phyloP scores from a whole-genome alignment of 2,113 vertebrate genomes.

The Trichomycterus rosablanca region DNA sequence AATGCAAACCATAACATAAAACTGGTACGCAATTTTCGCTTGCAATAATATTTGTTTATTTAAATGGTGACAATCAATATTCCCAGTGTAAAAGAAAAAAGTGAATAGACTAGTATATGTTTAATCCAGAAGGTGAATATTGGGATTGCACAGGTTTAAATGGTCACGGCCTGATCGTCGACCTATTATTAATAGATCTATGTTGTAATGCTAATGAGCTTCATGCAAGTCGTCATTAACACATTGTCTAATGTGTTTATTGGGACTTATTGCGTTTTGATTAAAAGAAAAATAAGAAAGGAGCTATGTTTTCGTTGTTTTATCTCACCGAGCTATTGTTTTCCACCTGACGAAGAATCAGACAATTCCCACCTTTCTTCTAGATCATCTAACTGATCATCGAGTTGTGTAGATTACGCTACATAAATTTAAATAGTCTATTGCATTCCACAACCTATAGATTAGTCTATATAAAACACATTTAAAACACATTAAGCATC shows the following conservation, averaged over 20 bases:
- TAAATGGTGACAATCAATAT: too few species aligned
- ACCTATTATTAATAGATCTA: constrained; percentile 17
- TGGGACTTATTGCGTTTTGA: constrained; percentile 40
- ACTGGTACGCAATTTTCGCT: too few species aligned
- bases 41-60: too few species aligned
- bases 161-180: background rate
- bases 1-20: too few species aligned
- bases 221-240: constrained; percentile 40
- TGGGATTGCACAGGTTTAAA: background rate
- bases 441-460: background rate
- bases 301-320: constrained; percentile 27
- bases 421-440: constrained; percentile 32
- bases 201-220: constrained; percentile 43
- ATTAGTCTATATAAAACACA: background rate
- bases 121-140: background rate
- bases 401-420: constrained; percentile 14
- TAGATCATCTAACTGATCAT: constrained; percentile 38
- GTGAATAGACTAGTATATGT: too few species aligned
- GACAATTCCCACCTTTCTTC: constrained; percentile 33
- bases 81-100: too few species aligned
- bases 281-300: constrained; percentile 33
- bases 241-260: constrained; percentile 42
- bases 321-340: constrained; percentile 40
- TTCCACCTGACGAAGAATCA: constrained; percentile 23
- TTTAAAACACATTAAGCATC: background rate